Conservation (phyloP, 2,797 vertebrate genomes). For the Falco cherrug region DNA sequence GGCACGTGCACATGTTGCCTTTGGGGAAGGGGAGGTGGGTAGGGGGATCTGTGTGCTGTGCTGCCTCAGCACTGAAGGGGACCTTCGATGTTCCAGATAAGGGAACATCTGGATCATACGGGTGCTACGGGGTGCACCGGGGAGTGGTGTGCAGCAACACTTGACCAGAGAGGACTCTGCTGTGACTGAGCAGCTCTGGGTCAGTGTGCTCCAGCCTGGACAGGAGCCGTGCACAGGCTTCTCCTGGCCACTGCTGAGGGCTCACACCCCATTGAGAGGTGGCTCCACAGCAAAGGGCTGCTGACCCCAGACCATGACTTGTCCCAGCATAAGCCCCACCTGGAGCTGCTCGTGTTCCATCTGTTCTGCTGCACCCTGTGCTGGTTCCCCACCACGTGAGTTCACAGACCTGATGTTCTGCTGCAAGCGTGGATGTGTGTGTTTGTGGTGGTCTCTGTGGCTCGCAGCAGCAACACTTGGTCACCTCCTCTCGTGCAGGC, state of each 20-base stretch:
- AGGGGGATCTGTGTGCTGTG: fast-evolving
- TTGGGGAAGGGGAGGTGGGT: background rate
- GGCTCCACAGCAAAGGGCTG: background rate
- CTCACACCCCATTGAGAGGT: background rate
- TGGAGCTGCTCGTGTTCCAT: background rate
- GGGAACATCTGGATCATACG: background rate
- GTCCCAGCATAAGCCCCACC: background rate
- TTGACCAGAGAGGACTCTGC: background rate
- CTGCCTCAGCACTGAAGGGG: background rate
- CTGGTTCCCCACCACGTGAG: background rate
- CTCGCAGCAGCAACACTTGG: background rate
- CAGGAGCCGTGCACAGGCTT: background rate
- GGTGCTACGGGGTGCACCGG: fast-evolving
- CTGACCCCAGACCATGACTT: background rate
- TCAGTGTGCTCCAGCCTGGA: background rate
- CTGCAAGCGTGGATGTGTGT: fast-evolving
- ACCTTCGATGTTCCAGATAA: background rate
- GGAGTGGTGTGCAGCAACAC: fast-evolving
- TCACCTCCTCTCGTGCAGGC: background rate
- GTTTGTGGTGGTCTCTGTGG: background rate
- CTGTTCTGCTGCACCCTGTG: background rate
- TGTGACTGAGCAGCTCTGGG: background rate
- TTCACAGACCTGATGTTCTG: background rate
- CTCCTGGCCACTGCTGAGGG: too few species aligned
- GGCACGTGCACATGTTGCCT: fast-evolving